Base-by-base conservation (phyloP, 2,888 invertebrate species). In the Sarcophaga variegata region DNA sequence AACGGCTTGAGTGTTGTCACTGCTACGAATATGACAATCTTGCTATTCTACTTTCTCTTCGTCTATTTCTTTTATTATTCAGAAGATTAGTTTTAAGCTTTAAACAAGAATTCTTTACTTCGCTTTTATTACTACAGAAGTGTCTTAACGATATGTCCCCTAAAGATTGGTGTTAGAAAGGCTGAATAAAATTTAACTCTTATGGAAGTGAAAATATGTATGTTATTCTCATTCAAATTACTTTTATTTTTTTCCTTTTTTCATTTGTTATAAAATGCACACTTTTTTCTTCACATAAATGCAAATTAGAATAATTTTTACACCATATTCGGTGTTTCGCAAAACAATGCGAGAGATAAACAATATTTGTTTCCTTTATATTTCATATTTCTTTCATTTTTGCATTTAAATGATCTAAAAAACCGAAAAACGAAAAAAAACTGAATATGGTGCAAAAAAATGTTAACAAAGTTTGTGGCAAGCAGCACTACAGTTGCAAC, bases 381-480 rank as follows among this genome's bases (percentile, higher is more conserved):
- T 49, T 75, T 47, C 20, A 79, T 12, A 8, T 20, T 47, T 67
- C 17, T n/a, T 54, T 54, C 11, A 14, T 81, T 54, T 20, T 59
- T 62, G n/a, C n/a, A 77, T 67, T 60, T 62, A 81, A 75, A 81
- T 76, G 49, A 70, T 63, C 64, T 25, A 25, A 59, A 72, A 60
- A 27, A 17, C 4, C 22, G 12, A 27, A 49, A 14, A 49, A 37
- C 6, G 0, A 49, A 14, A 54, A 54, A 17, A 54, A 54, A 54
- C 14, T 14, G 10, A 70, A 69, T 54, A 64, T 64, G 45, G 81
- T 54, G 69, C 59, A n/a, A 72, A 80, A 71, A 64, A 63, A 79
- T 70, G 27, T 67, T 60, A 63, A 20, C 11, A 54, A n/a, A 1
- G 8, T 64, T 66, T 25, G 37, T 64, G 37, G 54, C 62, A 72